Conservation (phyloP, 2,797 vertebrate genomes). For the Babyrousa celebensis region DNA sequence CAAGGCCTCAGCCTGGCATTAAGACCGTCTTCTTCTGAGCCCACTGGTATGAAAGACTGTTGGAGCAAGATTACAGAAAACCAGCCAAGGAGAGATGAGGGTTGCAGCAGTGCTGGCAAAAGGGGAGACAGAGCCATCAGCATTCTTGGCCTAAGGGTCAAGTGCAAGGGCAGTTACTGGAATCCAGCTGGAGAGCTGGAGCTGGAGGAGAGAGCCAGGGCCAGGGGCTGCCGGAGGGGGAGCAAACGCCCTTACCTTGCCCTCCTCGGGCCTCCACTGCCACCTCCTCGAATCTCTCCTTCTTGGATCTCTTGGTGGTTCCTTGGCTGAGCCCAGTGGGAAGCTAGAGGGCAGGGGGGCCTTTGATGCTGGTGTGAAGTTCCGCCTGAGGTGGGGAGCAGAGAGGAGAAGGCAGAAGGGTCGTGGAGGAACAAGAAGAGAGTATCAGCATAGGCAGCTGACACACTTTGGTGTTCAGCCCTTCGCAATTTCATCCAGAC, state of each 20-base stretch:
- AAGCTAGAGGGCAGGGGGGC: background rate
- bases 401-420: background rate
- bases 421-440: background rate
- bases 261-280: background rate
- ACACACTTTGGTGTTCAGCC: background rate
- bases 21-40: background rate
- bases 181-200: background rate
- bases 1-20: background rate
- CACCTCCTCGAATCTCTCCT: background rate
- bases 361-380: background rate
- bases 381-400: background rate
- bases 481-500: background rate
- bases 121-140: background rate
- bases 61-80: background rate
- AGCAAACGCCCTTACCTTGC: accelerated
- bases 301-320: background rate
- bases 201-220: background rate
- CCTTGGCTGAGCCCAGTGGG: background rate
- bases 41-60: background rate
- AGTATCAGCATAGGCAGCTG: too few relatives aligned
- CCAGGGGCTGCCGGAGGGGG: too few relatives aligned
- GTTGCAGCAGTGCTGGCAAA: background rate
- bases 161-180: background rate
- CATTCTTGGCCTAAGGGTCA: background rate
- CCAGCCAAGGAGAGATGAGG: accelerated